A percentile compares a stretch with the other conserved stretches of the same genome.
These are phyloP conservation scores for Oryzaephilus surinamensis DNA, from an alignment of 1,140 invertebrate genomes.

Conservation along the genomic window DNA sequence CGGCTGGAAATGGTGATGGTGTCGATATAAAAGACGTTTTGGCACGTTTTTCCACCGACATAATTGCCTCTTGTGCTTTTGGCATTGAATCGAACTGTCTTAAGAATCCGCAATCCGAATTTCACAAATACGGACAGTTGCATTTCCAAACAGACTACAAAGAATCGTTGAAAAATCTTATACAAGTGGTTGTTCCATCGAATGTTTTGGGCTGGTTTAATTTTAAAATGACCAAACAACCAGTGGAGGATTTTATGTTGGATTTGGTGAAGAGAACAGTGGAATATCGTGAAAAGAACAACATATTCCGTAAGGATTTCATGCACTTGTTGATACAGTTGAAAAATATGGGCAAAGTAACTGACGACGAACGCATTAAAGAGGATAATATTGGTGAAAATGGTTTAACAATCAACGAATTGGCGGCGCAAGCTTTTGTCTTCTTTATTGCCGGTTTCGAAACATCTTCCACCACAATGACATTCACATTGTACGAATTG, in stretches of 20 bases:
- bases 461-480: conserved; percentile 36
- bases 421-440: conserved; percentile 21
- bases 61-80: no score
- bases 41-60: conserved; percentile 27
- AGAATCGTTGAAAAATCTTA: neutral
- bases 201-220: no score
- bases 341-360: conserved; percentile 41
- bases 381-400: conserved; percentile 17
- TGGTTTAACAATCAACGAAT: conserved; percentile 24
- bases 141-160: conserved; percentile 1
- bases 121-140: conserved; percentile 23
- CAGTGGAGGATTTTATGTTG: no score
- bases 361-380: conserved; percentile 28
- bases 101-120: conserved; percentile 30
- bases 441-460: conserved; percentile 40
- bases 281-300: conserved; percentile 36
- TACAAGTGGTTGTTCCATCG: neutral
- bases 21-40: conserved; percentile 29
- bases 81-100: conserved; percentile 30
- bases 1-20: neutral
- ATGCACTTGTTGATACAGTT: no score
- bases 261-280: conserved; percentile 33
- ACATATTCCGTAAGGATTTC: no score
- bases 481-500: conserved; percentile 39
- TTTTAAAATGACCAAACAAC: no score